Base-by-base conservation (phyloP, 2,888 invertebrate genomes). In the Strigamia maritima region DNA sequence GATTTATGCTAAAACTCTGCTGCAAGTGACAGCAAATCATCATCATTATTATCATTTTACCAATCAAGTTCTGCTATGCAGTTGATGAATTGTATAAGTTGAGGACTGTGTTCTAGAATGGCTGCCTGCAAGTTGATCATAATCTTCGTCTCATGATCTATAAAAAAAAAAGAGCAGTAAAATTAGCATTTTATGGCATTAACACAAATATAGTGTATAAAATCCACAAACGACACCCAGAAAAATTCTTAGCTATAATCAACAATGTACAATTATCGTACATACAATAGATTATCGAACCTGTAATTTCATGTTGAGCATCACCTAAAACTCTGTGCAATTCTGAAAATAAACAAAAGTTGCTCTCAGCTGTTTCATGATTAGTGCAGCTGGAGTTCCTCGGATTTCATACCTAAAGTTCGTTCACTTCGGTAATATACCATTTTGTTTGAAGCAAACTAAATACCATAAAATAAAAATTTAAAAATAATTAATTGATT, bases 271-370 rank as follows among this genome's bases (percentile, higher is more conserved):
- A n/a, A n/a, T n/a, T n/a, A n/a, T n/a, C n/a, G n/a, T n/a, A n/a
- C n/a, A n/a, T n/a, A n/a, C n/a, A n/a, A n/a, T n/a, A 31, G 31
- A 31, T 31, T 31, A 49, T 10, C 19, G 19, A 81, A 85, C 86
- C 86, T 82, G 84, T 90, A 83, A 95, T 94, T 84, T 92, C 92
- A 14, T 91, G 89, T 83, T 92, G 90, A 49, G 92, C 90, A 86
- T 95, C 93, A 49, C 95, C 95, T 80, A 94, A 88, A 82, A 90
- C 87, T 80, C 88, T 86, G 85, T 96, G 95, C 83, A 95, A 84
- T 84, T 94, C 93, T 85, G 83, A 90, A 85, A 82, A 85, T 84
- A 77, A 22, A 44, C 8, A 82, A 80, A 81, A 44, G 38, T 79
- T 24, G 2, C 0, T 49, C 19, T 19, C 49, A 49, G 16, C 49